A percentile compares a stretch with the other conserved stretches of the same genome.
phyloP scores from a whole-genome alignment of 2,888 invertebrate species.

The Synergus itoensis region DNA sequence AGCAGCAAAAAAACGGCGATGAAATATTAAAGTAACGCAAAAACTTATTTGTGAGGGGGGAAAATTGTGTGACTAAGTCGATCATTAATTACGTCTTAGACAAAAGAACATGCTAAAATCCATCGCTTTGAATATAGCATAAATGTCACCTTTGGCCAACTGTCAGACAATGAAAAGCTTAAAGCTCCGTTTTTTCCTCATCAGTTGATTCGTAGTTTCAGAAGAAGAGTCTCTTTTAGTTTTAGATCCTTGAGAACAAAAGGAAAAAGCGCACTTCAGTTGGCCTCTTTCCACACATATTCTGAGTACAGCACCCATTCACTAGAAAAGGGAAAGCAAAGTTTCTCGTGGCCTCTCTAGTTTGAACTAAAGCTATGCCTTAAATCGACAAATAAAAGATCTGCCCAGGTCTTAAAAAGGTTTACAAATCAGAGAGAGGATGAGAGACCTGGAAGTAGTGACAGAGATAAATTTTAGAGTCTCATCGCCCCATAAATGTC shows the following conservation, averaged over 20 bases:
- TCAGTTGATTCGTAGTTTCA: neutral
- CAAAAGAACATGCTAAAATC: neutral
- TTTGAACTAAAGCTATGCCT: neutral
- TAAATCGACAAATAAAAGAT: constrained; percentile 9
- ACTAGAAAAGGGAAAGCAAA: neutral
- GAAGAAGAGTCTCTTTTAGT: neutral
- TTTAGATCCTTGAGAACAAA: neutral
- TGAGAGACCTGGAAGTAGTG: constrained; percentile 14
- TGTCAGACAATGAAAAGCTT: neutral
- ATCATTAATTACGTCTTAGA: neutral
- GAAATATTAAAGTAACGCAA: neutral
- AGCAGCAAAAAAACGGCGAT: neutral
- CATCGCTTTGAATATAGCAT: neutral
- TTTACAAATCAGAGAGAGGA: neutral
- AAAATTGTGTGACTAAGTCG: neutral
- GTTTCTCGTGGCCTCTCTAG: neutral
- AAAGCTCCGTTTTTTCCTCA: constrained; percentile 1
- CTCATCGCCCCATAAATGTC: neutral
- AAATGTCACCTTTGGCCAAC: neutral
- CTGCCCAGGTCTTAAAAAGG: neutral
- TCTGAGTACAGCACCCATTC: neutral
- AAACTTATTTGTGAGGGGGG: neutral
- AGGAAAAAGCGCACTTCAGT: neutral
- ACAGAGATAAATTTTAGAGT: constrained; percentile 12
- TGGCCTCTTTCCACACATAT: constrained; percentile 1